Percentiles rank a stretch among this genome's conserved stretches.
Conservation (phyloP, 2,888 invertebrate genomes). For the Drosophila glabriapex region DNA sequence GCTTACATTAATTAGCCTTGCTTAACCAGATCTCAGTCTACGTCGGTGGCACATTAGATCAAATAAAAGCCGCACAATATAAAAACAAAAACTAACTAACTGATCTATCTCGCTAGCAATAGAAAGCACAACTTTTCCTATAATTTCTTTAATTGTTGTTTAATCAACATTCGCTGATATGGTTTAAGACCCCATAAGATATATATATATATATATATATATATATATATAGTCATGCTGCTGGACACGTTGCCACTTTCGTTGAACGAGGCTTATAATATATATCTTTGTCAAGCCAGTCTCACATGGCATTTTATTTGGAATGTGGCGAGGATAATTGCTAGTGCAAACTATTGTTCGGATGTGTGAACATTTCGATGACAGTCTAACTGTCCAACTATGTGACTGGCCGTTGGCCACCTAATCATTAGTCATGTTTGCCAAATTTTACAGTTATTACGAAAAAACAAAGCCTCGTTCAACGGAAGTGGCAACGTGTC, state of each 20-base stretch:
- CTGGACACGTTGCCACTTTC: no score
- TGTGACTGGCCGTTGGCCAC: constrained; percentile 21
- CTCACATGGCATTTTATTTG: background rate
- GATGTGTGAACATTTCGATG: constrained; percentile 37
- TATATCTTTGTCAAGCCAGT: background rate
- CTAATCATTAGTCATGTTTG: constrained; percentile 63
- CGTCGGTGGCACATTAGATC: no score
- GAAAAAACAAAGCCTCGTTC: constrained; percentile 46
- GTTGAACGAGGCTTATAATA: background rate
- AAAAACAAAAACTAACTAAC: no score
- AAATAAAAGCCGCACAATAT: no score
- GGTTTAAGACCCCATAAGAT: background rate
- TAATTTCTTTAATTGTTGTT: background rate
- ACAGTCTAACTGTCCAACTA: constrained; percentile 8
- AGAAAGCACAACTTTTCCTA: background rate
- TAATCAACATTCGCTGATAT: background rate
- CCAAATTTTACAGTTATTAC: constrained; percentile 77
- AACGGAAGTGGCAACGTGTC: constrained; percentile 60
- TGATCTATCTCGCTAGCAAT: no score
- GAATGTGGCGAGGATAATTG: constrained; percentile 8
- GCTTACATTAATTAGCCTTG: background rate
- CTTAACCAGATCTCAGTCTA: no score
- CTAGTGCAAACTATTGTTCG: background rate
- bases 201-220: no score
- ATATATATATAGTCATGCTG: background rate